Base-by-base conservation (phyloP, 2,888 invertebrate genomes). In the Oxyteleia sp. region DNA sequence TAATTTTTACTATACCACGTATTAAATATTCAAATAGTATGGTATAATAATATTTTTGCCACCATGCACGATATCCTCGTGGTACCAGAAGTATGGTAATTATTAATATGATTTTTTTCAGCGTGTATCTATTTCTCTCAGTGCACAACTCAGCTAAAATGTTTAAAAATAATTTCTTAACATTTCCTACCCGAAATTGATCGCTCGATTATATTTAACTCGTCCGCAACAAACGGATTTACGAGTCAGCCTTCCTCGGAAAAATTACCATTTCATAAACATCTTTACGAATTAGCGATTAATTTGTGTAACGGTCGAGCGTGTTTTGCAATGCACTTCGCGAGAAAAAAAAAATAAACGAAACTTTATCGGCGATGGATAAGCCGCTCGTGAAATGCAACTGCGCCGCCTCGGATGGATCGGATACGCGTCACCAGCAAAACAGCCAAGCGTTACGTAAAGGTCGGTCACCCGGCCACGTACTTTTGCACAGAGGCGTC, bases 401-500 rank as follows among this genome's bases (percentile, higher is more conserved):
- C 74, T 75, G 79, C 79, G 78, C 69, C 68, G 85, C 85, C 72
- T 75, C 57, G 78, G 72, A 88, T 79, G 86, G 86, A 87, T 87
- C 87, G 87, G 84, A 87, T 87, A 87, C 84, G 87, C 89, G 89
- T 88, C 90, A 88, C 81, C 86, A 85, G 85, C 88, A 81, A n/a
- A 91, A 90, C 89, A 89, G 89, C 88, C 87, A 85, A 87, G 88
- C 89, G 91, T 93, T 93, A 93, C 93, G 93, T 93, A 93, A 93
- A 93, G 93, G 93, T 93, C 93, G 93, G 92, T 93, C 92, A 93
- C 93, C 93, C 92, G 91, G 89, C 90, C 90, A 89, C 88, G 89
- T 85, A 87, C 84, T 82, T 88, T 59, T 81, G 82, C 83, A 82
- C 82, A 71, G 84, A 78, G 84, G 71, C 85, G 82, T 85, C 84